Percentiles rank a stretch among this genome's conserved stretches.
These are phyloP conservation scores for Drosophila repletoides DNA, from an alignment of 1,140 invertebrate species.

Conservation along the genomic window DNA sequence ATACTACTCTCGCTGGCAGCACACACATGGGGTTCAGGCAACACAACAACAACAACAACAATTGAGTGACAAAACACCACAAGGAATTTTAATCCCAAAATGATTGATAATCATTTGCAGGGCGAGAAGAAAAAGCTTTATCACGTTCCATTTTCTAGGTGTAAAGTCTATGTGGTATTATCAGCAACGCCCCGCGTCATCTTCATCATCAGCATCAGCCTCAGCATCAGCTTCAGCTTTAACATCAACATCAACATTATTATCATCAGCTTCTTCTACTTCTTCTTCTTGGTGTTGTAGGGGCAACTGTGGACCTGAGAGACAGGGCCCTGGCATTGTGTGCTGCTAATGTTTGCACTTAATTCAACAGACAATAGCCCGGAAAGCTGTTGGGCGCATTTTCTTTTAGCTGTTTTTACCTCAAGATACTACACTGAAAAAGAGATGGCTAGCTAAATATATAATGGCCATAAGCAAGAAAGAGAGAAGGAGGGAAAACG, in stretches of 20 bases:
- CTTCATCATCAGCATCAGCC: slow-evolving; percentile 46
- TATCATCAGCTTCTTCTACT: slow-evolving; percentile 17
- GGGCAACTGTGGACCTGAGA: not conserved
- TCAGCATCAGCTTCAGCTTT: slow-evolving; percentile 12
- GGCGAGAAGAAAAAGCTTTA: slow-evolving; percentile 65
- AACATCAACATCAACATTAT: slow-evolving; percentile 18
- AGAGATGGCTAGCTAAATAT: not conserved
- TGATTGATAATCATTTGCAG: slow-evolving; percentile 79
- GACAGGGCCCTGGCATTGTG: slow-evolving; percentile 52
- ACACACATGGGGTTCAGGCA: not conserved
- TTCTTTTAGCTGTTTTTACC: slow-evolving; percentile 62
- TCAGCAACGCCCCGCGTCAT: slow-evolving; percentile 46
- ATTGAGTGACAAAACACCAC: slow-evolving; percentile 79
- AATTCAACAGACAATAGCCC: slow-evolving; percentile 74
- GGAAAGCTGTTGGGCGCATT: slow-evolving; percentile 47
- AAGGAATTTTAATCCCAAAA: slow-evolving; percentile 81
- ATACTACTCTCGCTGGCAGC: not conserved
- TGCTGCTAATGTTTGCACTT: slow-evolving; percentile 78
- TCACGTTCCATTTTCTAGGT: slow-evolving; percentile 77
- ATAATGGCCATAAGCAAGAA: not conserved
- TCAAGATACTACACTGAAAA: not conserved
- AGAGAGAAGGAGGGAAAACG: not conserved
- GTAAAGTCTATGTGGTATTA: slow-evolving; percentile 70
- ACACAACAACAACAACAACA: slow-evolving; percentile 27
- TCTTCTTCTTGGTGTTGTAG: slow-evolving; percentile 11